Conservation (phyloP, 2,888 invertebrate species). For the Rhyacophila evoluta region DNA sequence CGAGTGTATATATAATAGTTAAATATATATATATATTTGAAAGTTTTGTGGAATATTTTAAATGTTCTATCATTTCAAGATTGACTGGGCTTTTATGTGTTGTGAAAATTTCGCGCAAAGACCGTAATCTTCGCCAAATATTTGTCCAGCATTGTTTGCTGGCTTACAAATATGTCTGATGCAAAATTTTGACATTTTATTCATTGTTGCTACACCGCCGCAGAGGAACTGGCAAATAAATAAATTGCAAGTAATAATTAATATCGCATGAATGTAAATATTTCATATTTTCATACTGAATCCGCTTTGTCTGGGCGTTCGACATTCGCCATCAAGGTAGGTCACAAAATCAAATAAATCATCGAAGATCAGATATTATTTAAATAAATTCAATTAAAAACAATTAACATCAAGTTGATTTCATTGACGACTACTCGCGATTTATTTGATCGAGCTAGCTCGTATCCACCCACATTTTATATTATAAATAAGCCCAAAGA, state of each 20-base stretch:
- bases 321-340: constrained; percentile 22
- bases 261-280: not conserved
- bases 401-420: no score
- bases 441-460: no score
- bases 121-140: not conserved
- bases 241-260: constrained; percentile 8
- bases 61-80: no score
- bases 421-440: no score
- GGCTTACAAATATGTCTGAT: not conserved
- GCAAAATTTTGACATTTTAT: constrained; percentile 13
- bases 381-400: not conserved
- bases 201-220: constrained; percentile 7
- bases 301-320: not conserved
- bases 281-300: not conserved
- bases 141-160: constrained; percentile 4
- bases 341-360: constrained; percentile 13
- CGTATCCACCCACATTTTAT: no score
- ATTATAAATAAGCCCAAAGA: no score
- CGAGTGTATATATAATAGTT: no score
- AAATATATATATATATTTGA: no score
- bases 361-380: not conserved
- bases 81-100: not conserved
- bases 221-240: not conserved
- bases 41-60: no score
- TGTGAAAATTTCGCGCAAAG: not conserved